Percentiles rank a stretch among this genome's conserved stretches.
These are phyloP conservation scores for Sceliomorpha sp. DNA, from an alignment of 2,888 invertebrate genomes.

Conservation along the genomic window DNA sequence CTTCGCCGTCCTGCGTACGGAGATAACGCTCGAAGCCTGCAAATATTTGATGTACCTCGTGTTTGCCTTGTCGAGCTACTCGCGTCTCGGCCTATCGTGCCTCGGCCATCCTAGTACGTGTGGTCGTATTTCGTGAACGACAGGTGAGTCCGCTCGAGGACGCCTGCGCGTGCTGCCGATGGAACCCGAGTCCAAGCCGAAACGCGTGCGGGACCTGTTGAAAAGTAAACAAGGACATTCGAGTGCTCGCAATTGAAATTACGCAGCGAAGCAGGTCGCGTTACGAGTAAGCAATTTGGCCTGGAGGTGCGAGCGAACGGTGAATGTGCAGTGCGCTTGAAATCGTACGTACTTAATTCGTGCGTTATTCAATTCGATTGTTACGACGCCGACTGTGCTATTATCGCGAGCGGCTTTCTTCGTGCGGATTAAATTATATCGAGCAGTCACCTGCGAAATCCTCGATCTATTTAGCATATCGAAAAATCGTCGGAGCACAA, in stretches of 20 bases:
- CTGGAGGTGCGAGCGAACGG: not conserved
- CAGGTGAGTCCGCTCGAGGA: conserved; percentile 34
- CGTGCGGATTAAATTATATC: conserved; percentile 37
- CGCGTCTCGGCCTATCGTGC: conserved; percentile 29
- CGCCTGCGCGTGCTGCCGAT: conserved; percentile 40
- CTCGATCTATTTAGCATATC: conserved; percentile 39
- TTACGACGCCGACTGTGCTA: conserved; percentile 14
- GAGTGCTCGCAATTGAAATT: conserved; percentile 19
- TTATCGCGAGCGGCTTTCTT: conserved; percentile 3
- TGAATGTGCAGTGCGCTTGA: too few species aligned
- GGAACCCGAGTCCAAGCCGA: conserved; percentile 33
- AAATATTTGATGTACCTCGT: conserved; percentile 53
- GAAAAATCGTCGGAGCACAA: conserved; percentile 46
- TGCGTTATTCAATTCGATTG: conserved; percentile 5
- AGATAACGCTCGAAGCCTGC: conserved; percentile 36
- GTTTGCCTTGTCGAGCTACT: conserved; percentile 42
- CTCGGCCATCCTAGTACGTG: conserved; percentile 20
- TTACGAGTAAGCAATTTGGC: conserved; percentile 1
- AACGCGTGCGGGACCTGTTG: conserved; percentile 46
- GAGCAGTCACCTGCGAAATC: conserved; percentile 27
- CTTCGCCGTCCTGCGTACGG: conserved; percentile 17
- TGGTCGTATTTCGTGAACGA: conserved; percentile 42
- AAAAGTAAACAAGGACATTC: conserved; percentile 45
- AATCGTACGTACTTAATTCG: too few species aligned
- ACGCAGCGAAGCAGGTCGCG: conserved; percentile 7